These are phyloP conservation scores for Dromiciops gliroides DNA, from an alignment of 2,113 vertebrate species.

Conservation along the genomic window DNA sequence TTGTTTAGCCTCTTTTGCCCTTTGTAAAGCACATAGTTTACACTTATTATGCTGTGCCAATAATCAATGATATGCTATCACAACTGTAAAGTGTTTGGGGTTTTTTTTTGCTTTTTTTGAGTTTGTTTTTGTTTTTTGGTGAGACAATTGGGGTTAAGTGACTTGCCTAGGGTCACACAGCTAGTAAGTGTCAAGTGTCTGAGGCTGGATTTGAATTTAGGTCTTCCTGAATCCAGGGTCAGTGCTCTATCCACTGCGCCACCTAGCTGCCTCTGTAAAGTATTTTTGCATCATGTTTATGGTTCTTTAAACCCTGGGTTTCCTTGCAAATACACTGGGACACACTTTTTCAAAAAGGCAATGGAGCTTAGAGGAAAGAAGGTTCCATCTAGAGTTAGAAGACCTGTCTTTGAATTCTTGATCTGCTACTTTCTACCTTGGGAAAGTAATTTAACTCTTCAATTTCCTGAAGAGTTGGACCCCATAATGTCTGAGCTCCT, in stretches of 20 bases:
- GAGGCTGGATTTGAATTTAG: too few relatives aligned
- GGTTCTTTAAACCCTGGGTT: constrained; percentile 27
- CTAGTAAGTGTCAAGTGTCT: too few relatives aligned
- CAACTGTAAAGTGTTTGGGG: too few relatives aligned
- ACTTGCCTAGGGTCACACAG: too few relatives aligned
- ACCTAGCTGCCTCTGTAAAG: too few relatives aligned
- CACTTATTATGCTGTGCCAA: constrained; percentile 31
- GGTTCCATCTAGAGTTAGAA: neutral
- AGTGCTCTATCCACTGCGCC: too few relatives aligned
- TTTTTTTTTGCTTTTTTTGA: too few relatives aligned
- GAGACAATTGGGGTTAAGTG: too few relatives aligned
- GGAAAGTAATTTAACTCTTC: neutral
- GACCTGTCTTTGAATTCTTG: neutral
- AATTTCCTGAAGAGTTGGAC: neutral
- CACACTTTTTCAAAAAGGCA: neutral
- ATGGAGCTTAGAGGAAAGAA: neutral
- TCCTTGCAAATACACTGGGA: constrained; percentile 13
- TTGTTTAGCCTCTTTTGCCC: neutral
- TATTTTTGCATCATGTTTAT: constrained; percentile 27
- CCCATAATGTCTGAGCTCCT: neutral
- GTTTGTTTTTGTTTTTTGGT: too few relatives aligned
- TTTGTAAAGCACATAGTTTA: constrained; percentile 4
- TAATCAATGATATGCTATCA: neutral
- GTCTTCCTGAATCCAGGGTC: too few relatives aligned
- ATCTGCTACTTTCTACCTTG: neutral